Base-by-base conservation (phyloP, 2,113 vertebrate species). In the Menura novaehollandiae region DNA sequence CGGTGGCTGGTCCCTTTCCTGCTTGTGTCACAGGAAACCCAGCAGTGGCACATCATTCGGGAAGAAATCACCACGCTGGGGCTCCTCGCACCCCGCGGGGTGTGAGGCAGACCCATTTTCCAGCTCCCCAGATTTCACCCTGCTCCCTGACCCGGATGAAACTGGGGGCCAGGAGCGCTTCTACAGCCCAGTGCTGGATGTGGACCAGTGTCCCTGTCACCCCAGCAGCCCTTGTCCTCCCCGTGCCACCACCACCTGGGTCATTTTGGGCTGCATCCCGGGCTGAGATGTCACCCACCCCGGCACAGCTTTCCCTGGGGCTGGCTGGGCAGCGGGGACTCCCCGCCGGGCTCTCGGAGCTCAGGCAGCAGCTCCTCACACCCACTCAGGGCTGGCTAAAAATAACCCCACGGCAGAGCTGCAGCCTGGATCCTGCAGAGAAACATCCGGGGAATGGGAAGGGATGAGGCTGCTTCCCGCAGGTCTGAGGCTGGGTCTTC, bases 21-120 rank as follows among this genome's bases (percentile, higher is more conserved):
- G 64, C 93, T 95, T 78, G 81, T 92, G 53, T 11, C 33, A 26
- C 78, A 59, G 93, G 93, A 96, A 97, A 83, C 43, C 52, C 66
- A 15, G 20, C 51, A 33, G 55, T 43, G 86, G 10, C 46, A 7
- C 17, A 13, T 67, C 32, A 41, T 52, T 93, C 59, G 59, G 9
- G 0, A 69, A 64, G 79, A 51, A 83, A 83, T 64, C 75, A 33
- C 55, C 21, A 15, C 15, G 0, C 18, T 23, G n/a, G 14, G 7
- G n/a, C 4, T 66, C n/a, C 51, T 3, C 8, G 55, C 52, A 32
- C 10, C 30, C 68, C 22, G 7, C 0, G 1, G 28, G 4, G 18
- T 55, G 8, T 2, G 3, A 15, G n/a, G 7, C 6, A 62, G 39
- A 2, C 7, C 51, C 5, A 4, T 49, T 6, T 3, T 24, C 20